Percentiles rank a stretch among this genome's conserved stretches.
Conservation (phyloP, 2,797 vertebrate genomes). For the Kryptopterus vitreolus region DNA sequence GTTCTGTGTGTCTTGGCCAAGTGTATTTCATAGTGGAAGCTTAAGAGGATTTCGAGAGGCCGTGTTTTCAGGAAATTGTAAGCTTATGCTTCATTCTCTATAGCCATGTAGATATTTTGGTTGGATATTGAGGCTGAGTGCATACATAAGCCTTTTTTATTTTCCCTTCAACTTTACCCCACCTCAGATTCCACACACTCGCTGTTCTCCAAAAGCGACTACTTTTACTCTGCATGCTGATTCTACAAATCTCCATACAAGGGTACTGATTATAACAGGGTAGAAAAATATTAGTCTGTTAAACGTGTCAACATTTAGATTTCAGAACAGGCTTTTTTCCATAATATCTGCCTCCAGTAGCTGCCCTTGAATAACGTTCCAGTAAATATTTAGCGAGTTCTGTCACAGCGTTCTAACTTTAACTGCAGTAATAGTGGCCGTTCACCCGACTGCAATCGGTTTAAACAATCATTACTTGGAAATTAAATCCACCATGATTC, state of each 20-base stretch:
- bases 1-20: slow-evolving; percentile 34
- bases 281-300: not conserved
- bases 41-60: slow-evolving; percentile 48
- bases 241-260: slow-evolving; percentile 24
- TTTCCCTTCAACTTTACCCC: too few relatives aligned
- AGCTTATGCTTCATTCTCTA: slow-evolving; percentile 42
- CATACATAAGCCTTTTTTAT: slow-evolving; percentile 36
- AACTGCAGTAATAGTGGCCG: slow-evolving; percentile 12
- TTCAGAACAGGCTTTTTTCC: not conserved
- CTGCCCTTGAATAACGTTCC: slow-evolving; percentile 11
- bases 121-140: slow-evolving; percentile 41
- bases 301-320: slow-evolving; percentile 8
- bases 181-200: slow-evolving; percentile 41
- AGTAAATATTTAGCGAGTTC: slow-evolving; percentile 34
- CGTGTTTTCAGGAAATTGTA: slow-evolving; percentile 57
- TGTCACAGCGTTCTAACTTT: slow-evolving; percentile 17
- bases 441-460: slow-evolving; percentile 16
- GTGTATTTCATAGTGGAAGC: slow-evolving; percentile 47
- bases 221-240: slow-evolving; percentile 6
- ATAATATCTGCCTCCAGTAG: slow-evolving; percentile 5
- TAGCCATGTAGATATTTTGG: slow-evolving; percentile 45
- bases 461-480: slow-evolving; percentile 30
- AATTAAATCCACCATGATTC: slow-evolving; percentile 33
- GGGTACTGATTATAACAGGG: slow-evolving; percentile 3
- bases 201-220: slow-evolving; percentile 9